These are phyloP conservation scores for Nomada lathburiana DNA, from an alignment of 2,888 invertebrate genomes.

Conservation along the genomic window DNA sequence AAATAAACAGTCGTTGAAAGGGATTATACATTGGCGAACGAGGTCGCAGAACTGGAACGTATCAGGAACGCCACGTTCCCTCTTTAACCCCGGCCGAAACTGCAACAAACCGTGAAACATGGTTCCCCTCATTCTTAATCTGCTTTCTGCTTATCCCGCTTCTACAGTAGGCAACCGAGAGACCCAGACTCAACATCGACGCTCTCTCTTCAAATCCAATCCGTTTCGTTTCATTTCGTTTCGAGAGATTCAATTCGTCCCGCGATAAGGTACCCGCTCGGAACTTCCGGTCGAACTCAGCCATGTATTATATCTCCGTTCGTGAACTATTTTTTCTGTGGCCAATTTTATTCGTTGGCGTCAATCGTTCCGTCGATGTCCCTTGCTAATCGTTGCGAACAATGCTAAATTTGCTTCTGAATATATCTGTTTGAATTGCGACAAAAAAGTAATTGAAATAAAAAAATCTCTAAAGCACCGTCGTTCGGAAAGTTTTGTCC, in stretches of 20 bases:
- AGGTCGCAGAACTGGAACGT: slow-evolving; percentile 7
- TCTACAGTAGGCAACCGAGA: slow-evolving; percentile 22
- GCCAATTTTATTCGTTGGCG: not conserved
- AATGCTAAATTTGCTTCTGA: too few relatives aligned
- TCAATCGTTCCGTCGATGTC: not conserved
- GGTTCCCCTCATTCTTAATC: slow-evolving; percentile 43
- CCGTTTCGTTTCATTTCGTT: slow-evolving; percentile 41
- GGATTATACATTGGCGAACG: not conserved
- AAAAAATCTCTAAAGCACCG: too few relatives aligned
- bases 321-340: not conserved
- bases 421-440: not conserved
- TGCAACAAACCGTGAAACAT: slow-evolving; percentile 45
- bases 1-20: slow-evolving; percentile 8
- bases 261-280: slow-evolving; percentile 24
- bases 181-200: slow-evolving; percentile 21
- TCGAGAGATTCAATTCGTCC: slow-evolving; percentile 34
- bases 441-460: too few relatives aligned
- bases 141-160: slow-evolving; percentile 48
- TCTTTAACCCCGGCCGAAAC: slow-evolving; percentile 1
- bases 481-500: too few relatives aligned
- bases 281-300: slow-evolving; percentile 18
- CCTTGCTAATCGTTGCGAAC: slow-evolving; percentile 3
- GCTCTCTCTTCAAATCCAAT: slow-evolving; percentile 25
- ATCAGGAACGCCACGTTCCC: slow-evolving; percentile 4
- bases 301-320: not conserved